phyloP scores from a whole-genome alignment of 1,140 invertebrate species.

The Saxidomus purpurata region DNA sequence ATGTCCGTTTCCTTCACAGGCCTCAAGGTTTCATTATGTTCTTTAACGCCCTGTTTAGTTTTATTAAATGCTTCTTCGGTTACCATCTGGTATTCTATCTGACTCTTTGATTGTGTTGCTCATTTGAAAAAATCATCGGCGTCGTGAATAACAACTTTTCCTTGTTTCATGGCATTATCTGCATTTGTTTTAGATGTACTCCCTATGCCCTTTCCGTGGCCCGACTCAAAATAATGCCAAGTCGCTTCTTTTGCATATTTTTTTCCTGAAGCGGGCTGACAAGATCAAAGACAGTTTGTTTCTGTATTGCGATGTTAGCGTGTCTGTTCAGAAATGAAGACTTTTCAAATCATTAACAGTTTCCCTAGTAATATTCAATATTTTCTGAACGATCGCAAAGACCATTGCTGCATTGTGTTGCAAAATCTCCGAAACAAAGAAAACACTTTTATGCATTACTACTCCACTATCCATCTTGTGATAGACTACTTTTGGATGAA shows the following conservation, averaged over 20 bases:
- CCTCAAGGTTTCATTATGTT: not conserved
- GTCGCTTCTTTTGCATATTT: not conserved
- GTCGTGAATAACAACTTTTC: slow-evolving; percentile 37
- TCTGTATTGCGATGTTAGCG: not conserved
- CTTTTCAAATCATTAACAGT: not conserved
- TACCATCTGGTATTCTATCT: slow-evolving; percentile 6
- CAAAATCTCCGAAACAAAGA: slow-evolving; percentile 50
- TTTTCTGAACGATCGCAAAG: not conserved
- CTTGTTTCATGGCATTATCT: slow-evolving; percentile 42
- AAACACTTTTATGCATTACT: slow-evolving; percentile 29
- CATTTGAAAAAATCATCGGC: not conserved
- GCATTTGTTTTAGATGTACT: slow-evolving; percentile 19
- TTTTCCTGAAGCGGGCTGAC: not conserved
- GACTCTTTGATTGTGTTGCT: not conserved
- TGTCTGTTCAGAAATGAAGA: slow-evolving; percentile 26
- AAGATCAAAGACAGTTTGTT: slow-evolving; percentile 19
- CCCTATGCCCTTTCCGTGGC: slow-evolving; percentile 34
- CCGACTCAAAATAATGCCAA: slow-evolving; percentile 47
- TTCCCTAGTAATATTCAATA: not conserved
- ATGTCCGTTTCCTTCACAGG: slow-evolving; percentile 23
- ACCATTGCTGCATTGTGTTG: slow-evolving; percentile 40
- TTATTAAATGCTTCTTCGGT: slow-evolving; percentile 4
- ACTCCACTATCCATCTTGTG: not conserved
- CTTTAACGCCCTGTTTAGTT: not conserved
- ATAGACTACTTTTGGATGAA: slow-evolving; percentile 63